Percentiles rank a stretch among this genome's conserved stretches.
These are phyloP conservation scores for Isoperla grammatica DNA, from an alignment of 2,888 invertebrate species.

Conservation along the genomic window DNA sequence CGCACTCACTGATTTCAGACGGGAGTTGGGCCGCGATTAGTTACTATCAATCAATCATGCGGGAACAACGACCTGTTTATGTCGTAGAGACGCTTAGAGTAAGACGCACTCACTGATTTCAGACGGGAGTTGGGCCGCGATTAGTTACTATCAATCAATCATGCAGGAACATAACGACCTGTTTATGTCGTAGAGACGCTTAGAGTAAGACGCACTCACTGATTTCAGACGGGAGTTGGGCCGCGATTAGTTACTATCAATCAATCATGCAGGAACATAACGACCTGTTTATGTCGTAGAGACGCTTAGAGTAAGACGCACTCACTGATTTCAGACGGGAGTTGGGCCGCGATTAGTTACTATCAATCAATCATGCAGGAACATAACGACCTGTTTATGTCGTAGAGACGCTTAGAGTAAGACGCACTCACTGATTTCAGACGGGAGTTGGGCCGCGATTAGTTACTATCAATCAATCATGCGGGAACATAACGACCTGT, in stretches of 20 bases:
- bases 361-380: too few relatives aligned
- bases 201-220: neutral
- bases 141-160: neutral
- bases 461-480: neutral
- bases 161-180: too few relatives aligned
- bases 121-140: neutral
- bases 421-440: neutral
- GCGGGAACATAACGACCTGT: too few relatives aligned
- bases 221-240: neutral
- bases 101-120: neutral
- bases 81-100: conserved; percentile 1
- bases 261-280: too few relatives aligned
- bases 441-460: neutral
- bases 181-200: conserved; percentile 9
- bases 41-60: too few relatives aligned
- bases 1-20: too few relatives aligned
- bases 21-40: too few relatives aligned
- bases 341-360: neutral
- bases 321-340: neutral
- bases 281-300: too few relatives aligned
- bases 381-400: too few relatives aligned
- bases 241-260: neutral
- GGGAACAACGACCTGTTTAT: too few relatives aligned
- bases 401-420: neutral
- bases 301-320: neutral